Conservation (phyloP, 2,113 vertebrate genomes). For the Glaucomys volans region DNA sequence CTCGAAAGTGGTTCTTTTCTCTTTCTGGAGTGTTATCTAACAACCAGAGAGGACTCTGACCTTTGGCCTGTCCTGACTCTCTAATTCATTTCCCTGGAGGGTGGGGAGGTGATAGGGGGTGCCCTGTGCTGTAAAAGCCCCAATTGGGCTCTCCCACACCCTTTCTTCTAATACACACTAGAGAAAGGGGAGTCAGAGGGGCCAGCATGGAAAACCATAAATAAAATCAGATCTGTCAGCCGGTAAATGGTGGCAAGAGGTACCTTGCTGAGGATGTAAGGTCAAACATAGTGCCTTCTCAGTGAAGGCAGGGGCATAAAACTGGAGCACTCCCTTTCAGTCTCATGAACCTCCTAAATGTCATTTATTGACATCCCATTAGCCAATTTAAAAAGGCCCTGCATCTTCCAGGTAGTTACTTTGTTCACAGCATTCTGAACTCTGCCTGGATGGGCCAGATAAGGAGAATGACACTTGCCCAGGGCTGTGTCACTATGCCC, state of each 20-base stretch:
- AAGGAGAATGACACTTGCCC: neutral
- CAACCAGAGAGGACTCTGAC: constrained; percentile 72
- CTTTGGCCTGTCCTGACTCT: constrained; percentile 56
- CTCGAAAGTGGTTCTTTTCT: neutral
- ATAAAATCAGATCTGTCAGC: neutral
- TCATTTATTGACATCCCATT: neutral
- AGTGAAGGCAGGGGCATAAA: neutral
- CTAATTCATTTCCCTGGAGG: constrained; percentile 7
- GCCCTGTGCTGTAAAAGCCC: neutral
- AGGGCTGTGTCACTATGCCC: neutral
- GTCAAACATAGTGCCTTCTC: neutral
- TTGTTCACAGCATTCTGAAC: neutral
- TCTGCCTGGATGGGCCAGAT: neutral
- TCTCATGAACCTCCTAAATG: neutral
- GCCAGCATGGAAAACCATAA: neutral
- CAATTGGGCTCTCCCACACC: neutral
- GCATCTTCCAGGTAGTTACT: neutral
- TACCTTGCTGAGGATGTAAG: neutral
- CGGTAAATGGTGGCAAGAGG: neutral
- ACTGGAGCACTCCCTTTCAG: neutral
- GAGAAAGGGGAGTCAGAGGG: neutral
- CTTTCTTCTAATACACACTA: neutral
- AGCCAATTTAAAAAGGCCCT: neutral
- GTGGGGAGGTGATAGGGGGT: neutral
- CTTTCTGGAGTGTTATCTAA: constrained; percentile 64